phyloP scores from a whole-genome alignment of 2,888 invertebrate species.

The Brachyptera risi region DNA sequence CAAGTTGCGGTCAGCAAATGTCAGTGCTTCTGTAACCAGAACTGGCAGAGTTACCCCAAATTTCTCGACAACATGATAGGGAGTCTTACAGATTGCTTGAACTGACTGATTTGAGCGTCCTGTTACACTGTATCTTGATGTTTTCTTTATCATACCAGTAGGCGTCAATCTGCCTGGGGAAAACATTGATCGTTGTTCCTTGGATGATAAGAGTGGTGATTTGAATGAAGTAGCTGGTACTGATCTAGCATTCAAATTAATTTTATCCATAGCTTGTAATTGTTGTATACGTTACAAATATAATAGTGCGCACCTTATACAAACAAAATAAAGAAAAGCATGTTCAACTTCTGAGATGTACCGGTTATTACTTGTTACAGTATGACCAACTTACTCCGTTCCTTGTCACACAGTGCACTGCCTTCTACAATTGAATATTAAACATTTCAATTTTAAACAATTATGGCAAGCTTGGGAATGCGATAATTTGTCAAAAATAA shows the following conservation, averaged over 20 bases:
- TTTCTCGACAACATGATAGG: constrained; percentile 68
- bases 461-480: neutral
- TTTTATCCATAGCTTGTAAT: neutral
- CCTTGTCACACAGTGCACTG: no score
- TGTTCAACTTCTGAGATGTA: neutral
- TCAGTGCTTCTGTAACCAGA: constrained; percentile 81
- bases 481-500: neutral
- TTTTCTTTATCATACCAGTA: neutral
- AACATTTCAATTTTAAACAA: neutral
- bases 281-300: neutral
- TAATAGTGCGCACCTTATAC: neutral
- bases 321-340: neutral
- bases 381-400: no score
- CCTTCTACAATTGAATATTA: no score
- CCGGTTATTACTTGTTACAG: neutral
- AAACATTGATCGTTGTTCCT: neutral
- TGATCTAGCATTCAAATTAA: neutral
- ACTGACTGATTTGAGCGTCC: constrained; percentile 63
- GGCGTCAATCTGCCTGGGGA: neutral
- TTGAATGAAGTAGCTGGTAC: neutral
- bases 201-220: neutral
- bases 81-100: constrained; percentile 71
- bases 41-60: constrained; percentile 82
- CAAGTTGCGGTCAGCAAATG: constrained; percentile 65
- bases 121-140: constrained; percentile 45